phyloP scores from a whole-genome alignment of 2,113 vertebrate genomes.

The Bujurquina vittata region DNA sequence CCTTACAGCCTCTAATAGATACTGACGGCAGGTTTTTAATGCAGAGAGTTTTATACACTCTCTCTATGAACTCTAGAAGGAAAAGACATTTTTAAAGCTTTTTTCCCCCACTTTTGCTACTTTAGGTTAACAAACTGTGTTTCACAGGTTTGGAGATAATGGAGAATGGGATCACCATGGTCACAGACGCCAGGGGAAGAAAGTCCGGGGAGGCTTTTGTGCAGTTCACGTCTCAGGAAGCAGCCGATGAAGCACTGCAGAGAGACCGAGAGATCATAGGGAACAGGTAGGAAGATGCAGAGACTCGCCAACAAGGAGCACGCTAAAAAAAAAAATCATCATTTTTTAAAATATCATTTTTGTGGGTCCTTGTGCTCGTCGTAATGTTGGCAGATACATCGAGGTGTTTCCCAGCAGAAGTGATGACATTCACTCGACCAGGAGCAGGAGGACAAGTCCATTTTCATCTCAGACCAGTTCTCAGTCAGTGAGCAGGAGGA shows the following conservation, averaged over 20 bases:
- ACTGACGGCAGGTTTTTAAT: background rate
- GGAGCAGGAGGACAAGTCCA: slow-evolving; percentile 48
- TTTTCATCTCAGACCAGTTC: background rate
- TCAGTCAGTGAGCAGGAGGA: background rate
- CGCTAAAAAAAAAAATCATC: rapidly evolving
- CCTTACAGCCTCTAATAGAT: background rate
- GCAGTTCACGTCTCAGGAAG: slow-evolving; percentile 85
- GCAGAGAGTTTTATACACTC: no score
- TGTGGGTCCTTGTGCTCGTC: background rate
- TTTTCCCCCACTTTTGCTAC: rapidly evolving
- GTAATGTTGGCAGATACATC: slow-evolving; percentile 83
- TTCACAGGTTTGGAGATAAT: slow-evolving; percentile 68
- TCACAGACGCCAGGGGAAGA: slow-evolving; percentile 82
- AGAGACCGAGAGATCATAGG: slow-evolving; percentile 87
- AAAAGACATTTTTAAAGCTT: background rate
- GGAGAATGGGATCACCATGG: slow-evolving; percentile 67
- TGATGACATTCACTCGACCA: slow-evolving; percentile 76
- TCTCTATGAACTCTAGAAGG: background rate
- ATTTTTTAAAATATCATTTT: background rate
- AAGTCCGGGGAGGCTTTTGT: slow-evolving; percentile 89
- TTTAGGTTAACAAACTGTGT: background rate
- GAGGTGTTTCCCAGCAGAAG: slow-evolving; percentile 89
- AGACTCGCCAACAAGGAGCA: background rate
- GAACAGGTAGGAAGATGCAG: slow-evolving; percentile 77
- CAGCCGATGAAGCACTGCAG: slow-evolving; percentile 84